Evolutionary conservation across 2,797 vertebrate species (phyloP).

Genomic region (Darevskia mixta): DNA sequence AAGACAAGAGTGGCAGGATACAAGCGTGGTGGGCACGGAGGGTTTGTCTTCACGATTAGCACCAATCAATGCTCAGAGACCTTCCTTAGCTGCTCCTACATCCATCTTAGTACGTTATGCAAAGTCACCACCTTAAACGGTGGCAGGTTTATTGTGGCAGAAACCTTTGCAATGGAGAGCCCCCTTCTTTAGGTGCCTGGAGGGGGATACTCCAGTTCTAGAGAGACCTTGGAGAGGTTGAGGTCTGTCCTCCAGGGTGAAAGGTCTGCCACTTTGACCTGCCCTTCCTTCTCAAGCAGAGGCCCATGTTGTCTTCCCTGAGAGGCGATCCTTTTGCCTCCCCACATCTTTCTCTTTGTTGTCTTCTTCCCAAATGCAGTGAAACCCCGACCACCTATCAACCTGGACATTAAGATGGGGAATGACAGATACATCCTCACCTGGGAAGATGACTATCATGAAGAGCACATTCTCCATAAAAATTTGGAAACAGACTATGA

Average conservation of each 20-base stretch:
- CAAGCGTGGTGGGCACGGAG: neutral
- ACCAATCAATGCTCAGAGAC: neutral
- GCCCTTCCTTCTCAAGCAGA: neutral
- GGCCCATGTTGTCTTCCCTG: too few relatives aligned
- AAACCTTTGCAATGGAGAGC: too few relatives aligned
- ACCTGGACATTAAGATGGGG: conserved; percentile 50
- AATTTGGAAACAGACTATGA: conserved; percentile 51
- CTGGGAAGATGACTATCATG: conserved; percentile 68
- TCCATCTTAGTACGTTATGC: neutral
- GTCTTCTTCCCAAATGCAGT: conserved; percentile 67
- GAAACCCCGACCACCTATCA: conserved; percentile 72
- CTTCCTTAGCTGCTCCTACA: neutral
- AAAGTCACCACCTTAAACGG: neutral
- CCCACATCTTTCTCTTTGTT: neutral
- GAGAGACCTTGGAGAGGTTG: neutral
- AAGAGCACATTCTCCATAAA: neutral
- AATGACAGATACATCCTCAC: conserved; percentile 61
- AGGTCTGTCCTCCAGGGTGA: neutral
- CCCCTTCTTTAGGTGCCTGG: neutral
- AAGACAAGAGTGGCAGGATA: too few relatives aligned
- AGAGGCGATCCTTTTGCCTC: too few relatives aligned
- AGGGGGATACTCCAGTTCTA: neutral
- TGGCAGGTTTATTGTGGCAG: neutral
- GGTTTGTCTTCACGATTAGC: neutral
- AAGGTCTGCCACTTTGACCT: neutral